A percentile compares a stretch with the other conserved stretches of the same genome.
Conservation (phyloP, 2,888 invertebrate species). For the Taphrorychus bicolor region DNA sequence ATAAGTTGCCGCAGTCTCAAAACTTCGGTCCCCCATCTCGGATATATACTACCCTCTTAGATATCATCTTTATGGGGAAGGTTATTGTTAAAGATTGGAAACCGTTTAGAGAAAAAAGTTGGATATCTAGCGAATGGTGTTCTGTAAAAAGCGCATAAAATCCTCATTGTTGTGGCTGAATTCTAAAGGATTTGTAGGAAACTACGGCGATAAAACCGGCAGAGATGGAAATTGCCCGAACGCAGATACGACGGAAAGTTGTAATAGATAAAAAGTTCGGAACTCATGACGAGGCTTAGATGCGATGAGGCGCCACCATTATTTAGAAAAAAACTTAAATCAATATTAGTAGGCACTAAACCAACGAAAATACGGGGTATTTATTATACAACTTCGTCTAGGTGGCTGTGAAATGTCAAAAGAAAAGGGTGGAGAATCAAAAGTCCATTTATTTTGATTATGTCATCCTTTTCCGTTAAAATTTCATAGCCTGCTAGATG, state of each 20-base stretch:
- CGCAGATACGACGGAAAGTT: slow-evolving; percentile 24
- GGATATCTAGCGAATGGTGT: slow-evolving; percentile 35
- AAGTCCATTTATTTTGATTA: too few relatives aligned
- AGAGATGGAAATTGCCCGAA: slow-evolving; percentile 31
- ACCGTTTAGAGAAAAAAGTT: slow-evolving; percentile 36
- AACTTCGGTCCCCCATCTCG: not conserved
- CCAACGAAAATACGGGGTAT: too few relatives aligned
- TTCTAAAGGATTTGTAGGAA: slow-evolving; percentile 36
- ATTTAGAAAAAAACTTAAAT: too few relatives aligned
- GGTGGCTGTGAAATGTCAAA: too few relatives aligned
- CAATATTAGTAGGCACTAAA: too few relatives aligned
- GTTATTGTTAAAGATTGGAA: slow-evolving; percentile 37
- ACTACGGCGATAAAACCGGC: slow-evolving; percentile 36
- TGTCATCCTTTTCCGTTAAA: too few relatives aligned
- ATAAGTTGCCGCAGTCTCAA: too few relatives aligned
- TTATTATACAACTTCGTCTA: too few relatives aligned
- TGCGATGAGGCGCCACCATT: too few relatives aligned
- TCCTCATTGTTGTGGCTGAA: slow-evolving; percentile 36
- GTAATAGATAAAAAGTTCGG: slow-evolving; percentile 30
- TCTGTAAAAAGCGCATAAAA: slow-evolving; percentile 40
- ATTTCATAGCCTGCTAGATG: too few relatives aligned
- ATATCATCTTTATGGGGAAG: slow-evolving; percentile 1
- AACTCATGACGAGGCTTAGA: too few relatives aligned
- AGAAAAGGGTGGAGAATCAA: too few relatives aligned
- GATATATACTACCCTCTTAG: not conserved